phyloP scores from a whole-genome alignment of 1,140 invertebrate species.

The Anastrepha ludens region DNA sequence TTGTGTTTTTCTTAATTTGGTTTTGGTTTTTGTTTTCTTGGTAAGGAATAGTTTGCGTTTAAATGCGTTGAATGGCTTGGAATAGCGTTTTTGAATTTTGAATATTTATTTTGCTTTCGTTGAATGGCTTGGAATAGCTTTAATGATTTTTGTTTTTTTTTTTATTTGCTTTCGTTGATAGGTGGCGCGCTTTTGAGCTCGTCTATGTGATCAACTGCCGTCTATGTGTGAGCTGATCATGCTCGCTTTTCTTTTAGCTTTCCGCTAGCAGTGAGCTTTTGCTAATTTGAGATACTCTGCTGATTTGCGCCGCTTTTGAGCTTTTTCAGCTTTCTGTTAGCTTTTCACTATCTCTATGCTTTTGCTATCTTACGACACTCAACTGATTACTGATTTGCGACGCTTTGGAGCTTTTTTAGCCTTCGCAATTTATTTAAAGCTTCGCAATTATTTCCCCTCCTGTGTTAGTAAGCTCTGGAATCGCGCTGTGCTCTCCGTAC shows the following conservation, averaged over 20 bases:
- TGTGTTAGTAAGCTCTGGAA: not conserved
- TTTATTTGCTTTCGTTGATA: not conserved
- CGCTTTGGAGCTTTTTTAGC: not conserved
- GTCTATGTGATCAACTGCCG: no score
- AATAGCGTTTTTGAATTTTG: not conserved
- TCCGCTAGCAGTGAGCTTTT: not conserved
- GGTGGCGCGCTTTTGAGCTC: no score
- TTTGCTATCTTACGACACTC: no score
- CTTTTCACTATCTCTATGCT: not conserved
- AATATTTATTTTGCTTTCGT: not conserved
- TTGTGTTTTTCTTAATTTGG: not conserved
- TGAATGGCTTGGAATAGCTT: not conserved
- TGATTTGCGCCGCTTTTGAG: not conserved
- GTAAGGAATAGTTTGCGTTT: no score
- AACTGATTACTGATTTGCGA: not conserved
- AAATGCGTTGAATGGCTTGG: no score
- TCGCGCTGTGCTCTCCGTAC: not conserved
- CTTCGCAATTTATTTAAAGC: not conserved
- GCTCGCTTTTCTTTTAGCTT: no score
- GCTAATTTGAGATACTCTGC: not conserved
- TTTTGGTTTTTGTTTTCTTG: no score
- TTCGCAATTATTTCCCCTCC: not conserved
- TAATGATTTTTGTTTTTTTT: not conserved
- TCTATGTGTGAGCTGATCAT: not conserved
- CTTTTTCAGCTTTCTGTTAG: not conserved